Base-by-base conservation (phyloP, 2,797 vertebrate species). In the Argentina silus region DNA sequence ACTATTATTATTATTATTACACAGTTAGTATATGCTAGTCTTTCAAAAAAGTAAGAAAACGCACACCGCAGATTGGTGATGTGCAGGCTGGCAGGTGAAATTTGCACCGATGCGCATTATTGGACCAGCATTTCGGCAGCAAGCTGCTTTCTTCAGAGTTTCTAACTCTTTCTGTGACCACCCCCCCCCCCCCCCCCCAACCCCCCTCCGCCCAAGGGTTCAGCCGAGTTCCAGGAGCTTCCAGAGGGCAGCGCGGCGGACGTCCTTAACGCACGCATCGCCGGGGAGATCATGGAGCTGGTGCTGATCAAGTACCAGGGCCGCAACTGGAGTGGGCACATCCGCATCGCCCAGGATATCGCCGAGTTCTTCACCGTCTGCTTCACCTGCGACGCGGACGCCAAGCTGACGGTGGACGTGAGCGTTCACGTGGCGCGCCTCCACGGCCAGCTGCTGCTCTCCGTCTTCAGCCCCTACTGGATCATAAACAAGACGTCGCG, bases 401-500 rank as follows among this genome's bases (percentile, higher is more conserved):
- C 87, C 21, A 63, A 0, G 14, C 67, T 94, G 83, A 93, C 89
- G 0, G 80, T 96, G 57, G 96, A 99, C 2, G 59, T 98, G 65
- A 93, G 88, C 7, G 2, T 98, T 1, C 97, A 99, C 0, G 83
- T 91, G 5, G 83, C 85, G 0, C 77, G 59, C 1, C 43, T 77
- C 0, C 73, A 89, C 0, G 89, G 93, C 72, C 92, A 83, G 0
- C 62, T 96, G 73, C 69, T 96, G 67, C 79, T 98, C 45, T 96
- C 97, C 0, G 74, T 98, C 44, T 98, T 95, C 78, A 97, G 96
- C 59, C 97, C 98, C 0, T 99, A 98, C 51, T 99, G 98, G 98
- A 93, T 99, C 67, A 97, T 99, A 90, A 99, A 99, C 89, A 98
- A 98, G 86, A 99, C 97, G 0, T 96, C 94, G 0, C 93, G 97